A percentile compares a stretch with the other conserved stretches of the same genome.
Conservation (phyloP, 2,113 vertebrate species). For the Aspiorhynchus laticeps region DNA sequence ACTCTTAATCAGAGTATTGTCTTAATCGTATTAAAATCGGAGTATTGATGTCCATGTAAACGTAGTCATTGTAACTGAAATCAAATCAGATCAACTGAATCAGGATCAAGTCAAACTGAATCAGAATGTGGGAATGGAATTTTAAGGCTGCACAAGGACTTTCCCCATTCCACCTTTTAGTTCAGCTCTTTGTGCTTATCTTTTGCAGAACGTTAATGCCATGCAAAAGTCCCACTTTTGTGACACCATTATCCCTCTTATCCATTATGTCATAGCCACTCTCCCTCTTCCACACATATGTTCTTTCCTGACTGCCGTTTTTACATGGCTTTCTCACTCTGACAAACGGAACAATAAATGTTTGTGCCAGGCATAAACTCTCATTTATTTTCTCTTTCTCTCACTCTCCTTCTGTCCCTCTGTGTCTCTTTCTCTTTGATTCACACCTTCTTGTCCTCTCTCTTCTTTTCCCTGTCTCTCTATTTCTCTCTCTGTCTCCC, state of each 20-base stretch:
- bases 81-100: background rate
- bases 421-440: conserved; percentile 11
- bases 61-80: background rate
- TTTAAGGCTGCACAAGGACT: background rate
- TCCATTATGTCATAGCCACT: background rate
- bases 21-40: no score
- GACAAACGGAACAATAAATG: conserved; percentile 26
- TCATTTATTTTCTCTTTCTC: conserved; percentile 17
- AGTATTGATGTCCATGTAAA: no score
- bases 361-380: background rate
- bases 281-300: conserved; percentile 3
- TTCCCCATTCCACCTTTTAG: background rate
- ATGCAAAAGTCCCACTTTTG: background rate
- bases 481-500: conserved; percentile 45
- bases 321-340: background rate
- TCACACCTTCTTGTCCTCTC: conserved; percentile 10
- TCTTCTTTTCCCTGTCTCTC: conserved; percentile 24
- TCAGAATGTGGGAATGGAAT: background rate
- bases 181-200: conserved; percentile 2
- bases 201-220: background rate
- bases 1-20: no score
- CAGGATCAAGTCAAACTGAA: background rate
- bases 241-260: background rate
- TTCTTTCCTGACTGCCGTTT: conserved; percentile 13
- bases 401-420: conserved; percentile 26